phyloP scores from a whole-genome alignment of 1,140 invertebrate genomes.

The Stratiolaelaps scimitus region DNA sequence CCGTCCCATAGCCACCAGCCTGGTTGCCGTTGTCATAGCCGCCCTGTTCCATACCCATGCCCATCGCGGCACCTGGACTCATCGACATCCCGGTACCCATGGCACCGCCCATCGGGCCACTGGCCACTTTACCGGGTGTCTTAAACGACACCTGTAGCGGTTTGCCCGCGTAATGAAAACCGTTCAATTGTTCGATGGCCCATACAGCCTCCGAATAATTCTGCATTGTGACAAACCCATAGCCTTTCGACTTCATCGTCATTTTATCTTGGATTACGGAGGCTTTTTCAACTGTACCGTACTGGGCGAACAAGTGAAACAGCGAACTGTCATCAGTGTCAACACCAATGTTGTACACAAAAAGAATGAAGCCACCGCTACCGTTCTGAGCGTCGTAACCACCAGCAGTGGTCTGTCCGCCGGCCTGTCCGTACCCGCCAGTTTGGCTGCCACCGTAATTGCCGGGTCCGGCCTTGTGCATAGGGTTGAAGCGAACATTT shows the following conservation, averaged over 20 bases:
- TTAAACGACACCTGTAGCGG: constrained; percentile 44
- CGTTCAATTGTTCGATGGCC: constrained; percentile 43
- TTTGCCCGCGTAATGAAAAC: constrained; percentile 40
- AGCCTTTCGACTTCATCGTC: constrained; percentile 42
- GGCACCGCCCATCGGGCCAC: background rate
- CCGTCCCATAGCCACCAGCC: too few relatives aligned
- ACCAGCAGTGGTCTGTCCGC: constrained; percentile 23
- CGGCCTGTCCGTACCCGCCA: constrained; percentile 14
- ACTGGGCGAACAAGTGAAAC: constrained; percentile 41
- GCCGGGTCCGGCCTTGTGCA: constrained; percentile 25
- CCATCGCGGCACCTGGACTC: background rate
- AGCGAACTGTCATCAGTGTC: constrained; percentile 42
- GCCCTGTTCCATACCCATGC: background rate
- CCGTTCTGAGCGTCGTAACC: constrained; percentile 38
- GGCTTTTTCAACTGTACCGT: constrained; percentile 42
- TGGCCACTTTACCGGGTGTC: constrained; percentile 19
- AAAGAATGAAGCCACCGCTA: constrained; percentile 37
- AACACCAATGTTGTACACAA: constrained; percentile 44
- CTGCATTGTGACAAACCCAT: constrained; percentile 45
- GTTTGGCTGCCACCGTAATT: constrained; percentile 31
- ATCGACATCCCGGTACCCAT: background rate
- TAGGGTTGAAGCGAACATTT: constrained; percentile 23
- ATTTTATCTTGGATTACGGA: constrained; percentile 42
- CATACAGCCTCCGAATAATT: constrained; percentile 42
- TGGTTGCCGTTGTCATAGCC: too few relatives aligned